Percentiles rank a stretch among this genome's conserved stretches.
These are phyloP conservation scores for Dinocampus coccinellae DNA, from an alignment of 2,888 invertebrate species.

Conservation along the genomic window DNA sequence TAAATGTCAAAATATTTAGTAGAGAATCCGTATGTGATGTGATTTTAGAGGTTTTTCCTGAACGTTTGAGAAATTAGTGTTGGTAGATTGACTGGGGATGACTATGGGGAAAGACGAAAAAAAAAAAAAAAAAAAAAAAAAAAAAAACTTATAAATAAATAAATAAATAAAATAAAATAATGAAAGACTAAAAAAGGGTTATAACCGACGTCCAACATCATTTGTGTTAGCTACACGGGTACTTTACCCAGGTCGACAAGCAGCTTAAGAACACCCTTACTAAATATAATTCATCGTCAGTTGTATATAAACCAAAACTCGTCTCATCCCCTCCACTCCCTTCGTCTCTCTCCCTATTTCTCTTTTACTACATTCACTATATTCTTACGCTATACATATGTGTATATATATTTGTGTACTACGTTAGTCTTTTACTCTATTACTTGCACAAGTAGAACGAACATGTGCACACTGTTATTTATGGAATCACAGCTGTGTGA, in stretches of 20 bases:
- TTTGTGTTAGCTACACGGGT: conserved; percentile 35
- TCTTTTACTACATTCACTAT: conserved; percentile 24
- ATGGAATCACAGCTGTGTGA: conserved; percentile 59
- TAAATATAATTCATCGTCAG: conserved; percentile 53
- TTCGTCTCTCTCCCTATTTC: conserved; percentile 25
- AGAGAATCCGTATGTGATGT: conserved; percentile 2
- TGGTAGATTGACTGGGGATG: too few species aligned
- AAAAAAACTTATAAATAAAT: too few species aligned
- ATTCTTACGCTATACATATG: background rate
- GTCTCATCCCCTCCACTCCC: background rate
- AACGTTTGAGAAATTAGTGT: conserved; percentile 9
- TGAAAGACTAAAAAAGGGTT: conserved; percentile 24
- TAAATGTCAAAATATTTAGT: background rate
- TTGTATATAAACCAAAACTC: background rate
- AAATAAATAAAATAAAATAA: too few species aligned
- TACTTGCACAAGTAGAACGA: conserved; percentile 33
- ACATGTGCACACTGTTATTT: conserved; percentile 54
- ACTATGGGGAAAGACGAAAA: background rate
- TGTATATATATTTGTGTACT: too few species aligned
- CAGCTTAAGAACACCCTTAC: conserved; percentile 52
- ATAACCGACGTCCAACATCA: conserved; percentile 16
- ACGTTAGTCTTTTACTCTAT: conserved; percentile 14
- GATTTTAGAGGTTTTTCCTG: conserved; percentile 10
- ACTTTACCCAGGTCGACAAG: conserved; percentile 51
- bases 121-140: background rate